phyloP scores from a whole-genome alignment of 2,113 vertebrate species.

The Crotalus horridus region DNA sequence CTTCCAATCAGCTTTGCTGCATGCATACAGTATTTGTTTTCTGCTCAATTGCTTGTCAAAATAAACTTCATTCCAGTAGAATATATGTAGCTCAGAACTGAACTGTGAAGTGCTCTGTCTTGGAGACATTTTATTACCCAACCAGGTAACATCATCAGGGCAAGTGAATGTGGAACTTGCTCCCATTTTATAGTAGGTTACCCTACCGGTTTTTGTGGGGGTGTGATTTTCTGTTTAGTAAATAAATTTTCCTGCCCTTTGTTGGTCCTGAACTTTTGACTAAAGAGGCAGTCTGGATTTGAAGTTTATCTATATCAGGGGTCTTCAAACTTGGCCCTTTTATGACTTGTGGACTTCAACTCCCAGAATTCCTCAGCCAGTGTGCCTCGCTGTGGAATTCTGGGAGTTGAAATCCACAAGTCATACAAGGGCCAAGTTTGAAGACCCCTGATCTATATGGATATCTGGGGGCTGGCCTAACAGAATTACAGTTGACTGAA shows the following conservation, averaged over 20 bases:
- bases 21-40: neutral
- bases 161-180: neutral
- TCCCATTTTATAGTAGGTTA: neutral
- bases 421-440: too few relatives aligned
- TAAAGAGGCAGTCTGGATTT: neutral
- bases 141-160: neutral
- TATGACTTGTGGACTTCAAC: too few relatives aligned
- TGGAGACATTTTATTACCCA: neutral
- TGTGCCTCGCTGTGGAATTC: too few relatives aligned
- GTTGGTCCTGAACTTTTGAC: neutral
- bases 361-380: too few relatives aligned
- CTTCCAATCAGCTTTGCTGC: neutral
- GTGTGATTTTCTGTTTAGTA: neutral
- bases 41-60: neutral
- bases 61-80: neutral
- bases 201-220: neutral
- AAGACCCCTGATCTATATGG: neutral
- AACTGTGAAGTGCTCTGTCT: neutral
- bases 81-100: neutral
- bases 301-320: neutral
- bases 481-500: neutral
- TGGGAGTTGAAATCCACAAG: too few relatives aligned
- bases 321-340: too few relatives aligned
- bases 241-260: neutral
- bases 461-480: neutral